Base-by-base conservation (phyloP, 2,888 invertebrate species). In the Calliopum simillimum region DNA sequence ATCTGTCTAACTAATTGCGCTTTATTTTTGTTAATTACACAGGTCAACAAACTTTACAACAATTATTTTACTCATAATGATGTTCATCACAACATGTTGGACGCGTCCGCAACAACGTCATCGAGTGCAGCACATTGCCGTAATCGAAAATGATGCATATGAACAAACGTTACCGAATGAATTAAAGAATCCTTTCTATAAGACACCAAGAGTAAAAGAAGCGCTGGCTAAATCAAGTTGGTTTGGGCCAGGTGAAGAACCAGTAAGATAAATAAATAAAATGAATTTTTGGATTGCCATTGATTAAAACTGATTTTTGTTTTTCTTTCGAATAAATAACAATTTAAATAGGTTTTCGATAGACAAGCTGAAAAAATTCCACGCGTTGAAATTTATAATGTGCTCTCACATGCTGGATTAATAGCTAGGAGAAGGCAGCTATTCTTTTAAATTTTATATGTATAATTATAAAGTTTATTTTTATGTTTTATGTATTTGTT, bases 371-470 rank as follows among this genome's bases (percentile, higher is more conserved):
- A 91, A 76, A 87, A 88, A 73, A 89, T 91, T 58, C 84, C 90
- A n/a, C 88, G 91, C 21, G 86, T 87, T 59, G 88, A 90, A 80
- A 91, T 91, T 74, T 91, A 90, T 84, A 89, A 88, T 63, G 89
- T 91, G 49, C 85, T 91, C 59, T 89, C 89, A 1, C 91, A 91
- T 81, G 91, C 91, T 0, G 91, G 91, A 2, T 84, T 91, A 25
- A 86, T 91, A 58, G 86, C 87, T 33, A 82, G 88, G 49, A 79
- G 79, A 71, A 72, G 72, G 43, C 75, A 76, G 58, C 71, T 67
- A 6, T 67, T 73, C 58, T 76, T 76, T 21, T 74, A 71, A 16
- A 49, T 49, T 16, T 16, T 3, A 19, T 16, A 51, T 19, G 1
- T 2, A 5, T 6, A n/a, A n/a, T 33, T 19, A 14, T 16, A 14